Base-by-base conservation (phyloP, 2,888 invertebrate species). In the Charanyca ferruginea region DNA sequence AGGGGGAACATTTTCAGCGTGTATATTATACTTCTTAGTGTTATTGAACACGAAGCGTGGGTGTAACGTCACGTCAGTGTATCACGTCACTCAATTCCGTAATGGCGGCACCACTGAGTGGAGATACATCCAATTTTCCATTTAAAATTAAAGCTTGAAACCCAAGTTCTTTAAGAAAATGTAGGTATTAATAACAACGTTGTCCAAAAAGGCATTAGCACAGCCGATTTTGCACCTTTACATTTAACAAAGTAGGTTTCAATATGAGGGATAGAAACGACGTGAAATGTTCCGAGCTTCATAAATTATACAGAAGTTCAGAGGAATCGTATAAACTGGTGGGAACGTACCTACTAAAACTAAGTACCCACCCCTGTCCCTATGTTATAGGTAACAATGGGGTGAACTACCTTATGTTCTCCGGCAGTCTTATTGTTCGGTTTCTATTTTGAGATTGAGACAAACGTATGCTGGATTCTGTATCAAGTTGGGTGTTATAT, bases 81-180 rank as follows among this genome's bases (percentile, higher is more conserved):
- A 74, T 77, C 81, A 61, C 76, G 80, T 83, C 82, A 83, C 73
- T 73, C 81, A 77, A 85, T 80, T 81, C 77, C 64, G 80, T 86
- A 83, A 85, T 81, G 79, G 84, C 79, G 79, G 84, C 79, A 75
- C 78, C 76, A 82, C 81, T 52, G 82, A 83, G 82, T 81, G 84
- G 79, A 83, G 85, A 80, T 71, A 85, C 80, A 88, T 88, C 87
- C 75, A 88, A 90, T 90, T 89, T 88, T 70, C 69, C 66, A 79
- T 81, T 87, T 81, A 79, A 77, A 84, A 84, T 55, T 9, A 59
- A 59, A 57, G 28, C 51, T 55, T 41, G 41, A 49, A 64, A 54
- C 42, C 35, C 20, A 35, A 45, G 44, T n/a, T 3, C 45, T 47
- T 28, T 41, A 57, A 48, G 76, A 60, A 59, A 57, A 51, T 64